phyloP scores from a whole-genome alignment of 2,888 invertebrate genomes.

The Glaucopsyche alexis region DNA sequence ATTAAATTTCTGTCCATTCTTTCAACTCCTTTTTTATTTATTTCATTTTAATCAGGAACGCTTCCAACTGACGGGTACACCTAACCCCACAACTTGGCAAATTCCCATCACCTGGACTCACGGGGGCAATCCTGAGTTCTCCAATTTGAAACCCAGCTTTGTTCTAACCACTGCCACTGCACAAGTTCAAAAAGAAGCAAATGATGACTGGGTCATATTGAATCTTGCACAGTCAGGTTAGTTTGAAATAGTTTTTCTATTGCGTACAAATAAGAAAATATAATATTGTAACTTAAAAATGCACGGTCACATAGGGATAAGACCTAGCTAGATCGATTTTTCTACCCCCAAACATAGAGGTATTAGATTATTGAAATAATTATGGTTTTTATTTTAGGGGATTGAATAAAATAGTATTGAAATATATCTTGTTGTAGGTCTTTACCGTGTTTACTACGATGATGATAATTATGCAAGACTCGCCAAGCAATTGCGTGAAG shows the following conservation, averaged over 20 bases:
- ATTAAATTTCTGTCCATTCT: background rate
- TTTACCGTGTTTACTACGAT: slow-evolving; percentile 85
- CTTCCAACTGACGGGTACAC: slow-evolving; percentile 53
- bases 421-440: slow-evolving; percentile 62
- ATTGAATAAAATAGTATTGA: background rate
- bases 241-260: slow-evolving; percentile 23
- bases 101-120: slow-evolving; percentile 72
- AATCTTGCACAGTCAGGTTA: slow-evolving; percentile 74
- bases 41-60: slow-evolving; percentile 51
- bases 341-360: no score
- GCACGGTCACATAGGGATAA: no score
- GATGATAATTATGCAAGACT: slow-evolving; percentile 77
- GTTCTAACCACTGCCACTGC: slow-evolving; percentile 47
- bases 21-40: background rate
- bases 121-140: slow-evolving; percentile 58
- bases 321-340: no score
- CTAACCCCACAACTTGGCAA: slow-evolving; percentile 53
- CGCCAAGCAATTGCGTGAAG: slow-evolving; percentile 65
- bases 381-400: background rate
- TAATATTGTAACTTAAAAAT: no score
- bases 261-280: background rate
- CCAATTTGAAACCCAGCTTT: slow-evolving; percentile 56
- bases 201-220: slow-evolving; percentile 78
- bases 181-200: slow-evolving; percentile 46
- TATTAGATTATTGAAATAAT: no score